Evolutionary conservation across 2,888 invertebrate genomes (phyloP), one percentile per base, ranked within the genome.

Genomic region (Tachina lurida): DNA sequence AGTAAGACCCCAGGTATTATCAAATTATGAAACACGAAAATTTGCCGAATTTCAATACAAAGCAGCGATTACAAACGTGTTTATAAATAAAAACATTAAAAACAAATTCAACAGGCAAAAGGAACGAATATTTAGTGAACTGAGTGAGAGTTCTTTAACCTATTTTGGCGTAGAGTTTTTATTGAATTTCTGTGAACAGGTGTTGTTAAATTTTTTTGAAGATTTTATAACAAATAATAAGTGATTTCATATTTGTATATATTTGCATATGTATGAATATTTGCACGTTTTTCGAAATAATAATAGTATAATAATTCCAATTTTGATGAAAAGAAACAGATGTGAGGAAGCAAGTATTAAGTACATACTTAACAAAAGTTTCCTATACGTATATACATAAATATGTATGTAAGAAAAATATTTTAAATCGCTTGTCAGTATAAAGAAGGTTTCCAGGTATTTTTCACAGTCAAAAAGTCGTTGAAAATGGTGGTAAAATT

Each of bases 361-460:
- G 49, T 19, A 31, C 31, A 56, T 19, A 31, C 31, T 31, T 31
- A 63, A 62, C 45, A 79, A 73, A 19, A 17, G 39, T 54, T 31
- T 56, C 5, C n/a, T n/a, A n/a, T 15, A 63, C 56, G 56, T 62
- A 62, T 43, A 17, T 62, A 60, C 15, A 15, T 49, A 49, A 49
- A 10, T 22, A 62, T 49, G 17, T 22, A 62, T 49, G 17, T 0
- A 47, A 10, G 17, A 62, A 45, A 58, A 45, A 22, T 47, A 65
- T 47, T 62, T 60, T 63, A 79, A 73, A n/a, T 41, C 43, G 56
- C 39, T 65, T 56, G 39, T 47, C 17, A 19, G 47, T 56, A 39
- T 49, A 49, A 79, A 77, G 43, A 79, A 56, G 63, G n/a, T 65
- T 63, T 5, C 47, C 17, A 45, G 70, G 45, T 78, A 52, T 54